phyloP scores from a whole-genome alignment of 2,797 vertebrate species.

The Chelonia mydas region DNA sequence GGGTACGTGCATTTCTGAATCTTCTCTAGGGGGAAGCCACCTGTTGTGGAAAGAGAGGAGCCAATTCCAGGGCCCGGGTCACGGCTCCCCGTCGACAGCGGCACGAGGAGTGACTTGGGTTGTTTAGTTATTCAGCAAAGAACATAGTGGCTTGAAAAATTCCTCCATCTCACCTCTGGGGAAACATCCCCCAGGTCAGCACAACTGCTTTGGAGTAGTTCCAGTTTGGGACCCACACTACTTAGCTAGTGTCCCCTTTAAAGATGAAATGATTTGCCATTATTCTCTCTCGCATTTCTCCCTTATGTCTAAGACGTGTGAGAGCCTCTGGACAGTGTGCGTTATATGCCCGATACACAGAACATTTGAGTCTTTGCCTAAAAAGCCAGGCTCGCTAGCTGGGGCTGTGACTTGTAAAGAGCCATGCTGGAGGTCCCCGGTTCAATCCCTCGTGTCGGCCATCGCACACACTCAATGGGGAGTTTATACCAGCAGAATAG shows the following conservation, averaged over 20 bases:
- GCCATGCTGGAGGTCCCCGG: background rate
- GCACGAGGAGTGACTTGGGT: background rate
- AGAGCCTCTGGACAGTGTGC: background rate
- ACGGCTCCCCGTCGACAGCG: background rate
- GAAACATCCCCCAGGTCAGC: background rate
- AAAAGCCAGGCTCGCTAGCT: background rate
- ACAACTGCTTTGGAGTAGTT: background rate
- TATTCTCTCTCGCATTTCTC: background rate
- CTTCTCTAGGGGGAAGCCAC: background rate
- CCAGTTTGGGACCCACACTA: background rate
- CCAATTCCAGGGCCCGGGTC: background rate
- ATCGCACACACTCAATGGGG: fast-evolving
- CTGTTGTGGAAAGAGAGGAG: background rate
- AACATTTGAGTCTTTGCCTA: background rate
- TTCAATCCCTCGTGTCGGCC: fast-evolving
- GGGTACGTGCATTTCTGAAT: background rate
- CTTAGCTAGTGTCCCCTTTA: background rate
- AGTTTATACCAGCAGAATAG: fast-evolving
- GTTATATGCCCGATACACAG: background rate
- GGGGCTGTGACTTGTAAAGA: no score
- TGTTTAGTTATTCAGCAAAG: background rate
- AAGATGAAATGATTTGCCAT: background rate
- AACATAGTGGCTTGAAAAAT: background rate
- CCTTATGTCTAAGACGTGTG: no score
- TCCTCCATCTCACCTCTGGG: background rate